phyloP scores from a whole-genome alignment of 2,113 vertebrate species.

The Ramphastos sulfuratus region DNA sequence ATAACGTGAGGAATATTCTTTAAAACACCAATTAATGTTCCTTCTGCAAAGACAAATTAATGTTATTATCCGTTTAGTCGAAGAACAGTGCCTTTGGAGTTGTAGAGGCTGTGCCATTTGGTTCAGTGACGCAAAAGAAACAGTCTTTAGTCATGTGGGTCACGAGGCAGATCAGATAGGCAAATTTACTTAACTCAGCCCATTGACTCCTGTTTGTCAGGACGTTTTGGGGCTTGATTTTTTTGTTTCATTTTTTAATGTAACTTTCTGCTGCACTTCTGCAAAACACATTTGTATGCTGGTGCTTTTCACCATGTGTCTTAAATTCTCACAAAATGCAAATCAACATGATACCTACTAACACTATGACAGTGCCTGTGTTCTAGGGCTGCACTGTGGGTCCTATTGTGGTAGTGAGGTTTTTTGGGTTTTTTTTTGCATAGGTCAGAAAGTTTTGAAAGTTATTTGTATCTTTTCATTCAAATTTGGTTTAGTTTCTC shows the following conservation, averaged over 20 bases:
- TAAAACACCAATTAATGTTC: neutral
- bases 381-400: neutral
- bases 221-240: neutral
- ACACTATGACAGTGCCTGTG: neutral
- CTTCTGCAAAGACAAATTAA: neutral
- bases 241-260: neutral
- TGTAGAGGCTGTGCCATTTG: neutral
- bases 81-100: neutral
- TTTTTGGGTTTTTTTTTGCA: neutral
- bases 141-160: neutral
- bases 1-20: neutral
- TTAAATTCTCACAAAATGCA: neutral
- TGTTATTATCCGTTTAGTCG: neutral
- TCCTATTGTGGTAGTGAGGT: neutral
- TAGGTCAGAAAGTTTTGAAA: neutral
- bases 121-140: neutral
- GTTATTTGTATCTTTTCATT: neutral
- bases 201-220: neutral
- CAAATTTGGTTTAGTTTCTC: neutral
- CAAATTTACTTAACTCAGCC: neutral
- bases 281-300: fast-evolving
- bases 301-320: neutral
- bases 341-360: neutral
- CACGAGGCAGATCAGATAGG: neutral
- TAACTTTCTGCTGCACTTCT: neutral